Conservation (phyloP, 1,140 invertebrate genomes). For the Drosophila nannoptera region DNA sequence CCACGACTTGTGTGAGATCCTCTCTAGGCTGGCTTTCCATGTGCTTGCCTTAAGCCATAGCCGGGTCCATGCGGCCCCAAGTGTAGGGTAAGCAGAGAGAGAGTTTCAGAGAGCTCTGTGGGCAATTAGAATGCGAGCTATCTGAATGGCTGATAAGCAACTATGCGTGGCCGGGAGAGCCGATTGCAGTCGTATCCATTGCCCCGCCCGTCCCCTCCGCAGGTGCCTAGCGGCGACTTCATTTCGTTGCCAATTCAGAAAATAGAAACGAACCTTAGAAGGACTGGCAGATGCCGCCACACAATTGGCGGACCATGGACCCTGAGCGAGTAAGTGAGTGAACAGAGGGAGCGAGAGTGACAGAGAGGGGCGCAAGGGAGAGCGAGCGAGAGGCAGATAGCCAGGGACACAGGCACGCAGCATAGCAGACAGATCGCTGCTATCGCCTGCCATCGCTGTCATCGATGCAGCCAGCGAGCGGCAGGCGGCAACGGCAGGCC, state of each 20-base stretch:
- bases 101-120: slow-evolving; percentile 6
- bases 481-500: slow-evolving; percentile 49
- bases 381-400: slow-evolving; percentile 5
- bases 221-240: slow-evolving; percentile 9
- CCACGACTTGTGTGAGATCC: too few species aligned
- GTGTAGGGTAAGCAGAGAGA: slow-evolving; percentile 15
- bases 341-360: slow-evolving; percentile 6
- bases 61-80: neutral
- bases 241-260: slow-evolving; percentile 78
- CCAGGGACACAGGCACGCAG: slow-evolving; percentile 36
- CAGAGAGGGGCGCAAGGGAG: neutral
- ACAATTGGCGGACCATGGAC: slow-evolving; percentile 58
- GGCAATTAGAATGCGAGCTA: slow-evolving; percentile 23
- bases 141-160: slow-evolving; percentile 51
- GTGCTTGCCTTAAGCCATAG: too few species aligned
- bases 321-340: slow-evolving; percentile 12
- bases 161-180: slow-evolving; percentile 53
- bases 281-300: slow-evolving; percentile 62
- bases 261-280: slow-evolving; percentile 81
- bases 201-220: neutral
- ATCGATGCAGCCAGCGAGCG: slow-evolving; percentile 43
- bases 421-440: neutral
- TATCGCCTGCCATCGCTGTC: neutral
- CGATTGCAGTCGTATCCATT: slow-evolving; percentile 23
- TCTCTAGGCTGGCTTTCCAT: too few species aligned